Conservation (phyloP, 2,888 invertebrate genomes). For the Lysandra coridon region DNA sequence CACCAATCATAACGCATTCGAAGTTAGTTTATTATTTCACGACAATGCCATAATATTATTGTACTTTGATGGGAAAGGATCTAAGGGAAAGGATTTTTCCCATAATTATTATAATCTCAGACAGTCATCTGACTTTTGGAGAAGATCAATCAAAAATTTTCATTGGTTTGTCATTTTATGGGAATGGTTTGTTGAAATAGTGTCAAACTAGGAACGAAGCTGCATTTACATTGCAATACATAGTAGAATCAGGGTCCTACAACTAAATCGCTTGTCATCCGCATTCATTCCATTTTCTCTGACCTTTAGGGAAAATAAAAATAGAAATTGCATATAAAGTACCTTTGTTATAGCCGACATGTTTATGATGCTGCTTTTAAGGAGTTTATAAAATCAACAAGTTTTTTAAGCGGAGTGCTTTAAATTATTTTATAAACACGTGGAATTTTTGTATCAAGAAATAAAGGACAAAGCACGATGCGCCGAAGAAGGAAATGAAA, state of each 20-base stretch:
- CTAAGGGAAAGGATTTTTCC: too few species aligned
- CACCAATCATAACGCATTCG: background rate
- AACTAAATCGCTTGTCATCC: conserved; percentile 44
- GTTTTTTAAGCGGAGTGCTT: conserved; percentile 3
- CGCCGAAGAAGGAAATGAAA: background rate
- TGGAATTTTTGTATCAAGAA: conserved; percentile 10
- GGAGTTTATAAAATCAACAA: conserved; percentile 13
- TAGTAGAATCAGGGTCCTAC: conserved; percentile 25
- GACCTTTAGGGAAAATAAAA: conserved; percentile 29
- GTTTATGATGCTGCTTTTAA: conserved; percentile 14
- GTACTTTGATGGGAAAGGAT: background rate
- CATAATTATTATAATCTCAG: too few species aligned
- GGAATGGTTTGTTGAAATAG: background rate
- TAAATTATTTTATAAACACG: conserved; percentile 7
- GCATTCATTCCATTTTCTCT: conserved; percentile 40
- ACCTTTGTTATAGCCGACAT: conserved; percentile 31
- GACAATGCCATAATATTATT: background rate
- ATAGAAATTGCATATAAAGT: conserved; percentile 24
- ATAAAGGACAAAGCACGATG: background rate
- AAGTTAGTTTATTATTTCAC: background rate
- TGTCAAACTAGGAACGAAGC: background rate
- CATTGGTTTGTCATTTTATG: too few species aligned
- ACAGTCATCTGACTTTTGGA: background rate
- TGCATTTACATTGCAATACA: background rate
- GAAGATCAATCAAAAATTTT: background rate